Conservation (phyloP, 2,797 vertebrate genomes). For the Euthynnus affinis region DNA sequence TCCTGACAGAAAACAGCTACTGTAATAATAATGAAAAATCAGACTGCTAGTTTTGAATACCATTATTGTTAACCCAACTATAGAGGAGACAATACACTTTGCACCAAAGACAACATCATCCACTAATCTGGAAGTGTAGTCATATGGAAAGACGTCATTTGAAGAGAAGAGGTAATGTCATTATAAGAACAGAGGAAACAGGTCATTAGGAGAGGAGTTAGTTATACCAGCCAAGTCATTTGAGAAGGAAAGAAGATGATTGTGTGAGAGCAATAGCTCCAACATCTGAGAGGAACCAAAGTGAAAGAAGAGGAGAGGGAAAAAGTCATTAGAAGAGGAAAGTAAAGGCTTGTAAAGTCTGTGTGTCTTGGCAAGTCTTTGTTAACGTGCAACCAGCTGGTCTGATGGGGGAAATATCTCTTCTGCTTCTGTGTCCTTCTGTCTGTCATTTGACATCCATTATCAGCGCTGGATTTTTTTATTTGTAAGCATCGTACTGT, state of each 20-base stretch:
- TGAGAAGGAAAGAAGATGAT: not conserved
- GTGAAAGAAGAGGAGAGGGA: not conserved
- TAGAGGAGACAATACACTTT: too few relatives aligned
- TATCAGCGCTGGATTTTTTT: too few relatives aligned
- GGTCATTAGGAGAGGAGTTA: slow-evolving; percentile 1
- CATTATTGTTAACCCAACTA: too few relatives aligned
- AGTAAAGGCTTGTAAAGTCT: not conserved
- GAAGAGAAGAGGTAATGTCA: slow-evolving; percentile 30
- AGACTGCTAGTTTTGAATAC: too few relatives aligned
- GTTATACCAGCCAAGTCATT: not conserved
- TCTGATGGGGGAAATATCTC: not conserved
- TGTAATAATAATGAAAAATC: too few relatives aligned
- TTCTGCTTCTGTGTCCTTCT: too few relatives aligned
- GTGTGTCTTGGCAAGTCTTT: not conserved
- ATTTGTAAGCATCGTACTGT: too few relatives aligned
- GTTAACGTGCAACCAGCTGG: not conserved
- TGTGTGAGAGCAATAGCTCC: not conserved
- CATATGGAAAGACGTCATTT: not conserved
- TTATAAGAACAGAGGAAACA: slow-evolving; percentile 10
- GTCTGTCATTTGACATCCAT: not conserved
- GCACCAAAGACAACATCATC: too few relatives aligned
- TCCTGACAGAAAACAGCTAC: too few relatives aligned
- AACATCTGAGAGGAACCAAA: not conserved
- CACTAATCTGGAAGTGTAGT: too few relatives aligned
- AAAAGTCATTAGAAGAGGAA: slow-evolving; percentile 20